Percentiles rank a stretch among this genome's conserved stretches.
phyloP scores from a whole-genome alignment of 1,140 invertebrate genomes.

The Ylistrum balloti region DNA sequence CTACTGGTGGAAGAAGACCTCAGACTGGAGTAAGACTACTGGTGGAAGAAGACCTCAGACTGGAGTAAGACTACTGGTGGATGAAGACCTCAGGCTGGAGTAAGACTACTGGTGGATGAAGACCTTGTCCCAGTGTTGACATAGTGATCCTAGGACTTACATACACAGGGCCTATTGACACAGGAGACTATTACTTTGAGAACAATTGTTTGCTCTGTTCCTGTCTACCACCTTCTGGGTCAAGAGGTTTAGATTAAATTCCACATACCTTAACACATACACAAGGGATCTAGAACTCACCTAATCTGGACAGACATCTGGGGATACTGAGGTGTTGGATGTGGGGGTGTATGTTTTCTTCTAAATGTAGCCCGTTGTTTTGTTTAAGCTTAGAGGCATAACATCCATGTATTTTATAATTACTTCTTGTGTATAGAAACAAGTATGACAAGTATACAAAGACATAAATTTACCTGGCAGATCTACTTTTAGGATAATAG shows the following conservation, averaged over 20 bases:
- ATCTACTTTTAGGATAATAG: background rate
- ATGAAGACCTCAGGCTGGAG: background rate
- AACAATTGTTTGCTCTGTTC: conserved; percentile 27
- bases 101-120: background rate
- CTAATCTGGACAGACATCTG: background rate
- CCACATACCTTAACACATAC: background rate
- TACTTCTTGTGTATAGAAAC: background rate
- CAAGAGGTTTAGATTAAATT: conserved; percentile 7
- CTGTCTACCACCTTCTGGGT: conserved; percentile 5
- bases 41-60: too few relatives aligned
- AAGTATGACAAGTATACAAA: background rate
- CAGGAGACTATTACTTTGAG: background rate
- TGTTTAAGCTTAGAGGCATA: background rate
- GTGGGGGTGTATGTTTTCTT: background rate
- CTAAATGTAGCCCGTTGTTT: background rate
- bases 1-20: too few relatives aligned
- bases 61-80: background rate
- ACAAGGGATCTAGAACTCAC: background rate
- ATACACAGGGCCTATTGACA: background rate
- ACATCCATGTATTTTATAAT: background rate
- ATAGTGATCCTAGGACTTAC: background rate
- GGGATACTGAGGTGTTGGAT: background rate
- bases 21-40: too few relatives aligned
- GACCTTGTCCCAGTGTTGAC: conserved; percentile 8
- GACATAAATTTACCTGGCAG: background rate